phyloP scores from a whole-genome alignment of 1,140 invertebrate species.

The Bombus superbus region DNA sequence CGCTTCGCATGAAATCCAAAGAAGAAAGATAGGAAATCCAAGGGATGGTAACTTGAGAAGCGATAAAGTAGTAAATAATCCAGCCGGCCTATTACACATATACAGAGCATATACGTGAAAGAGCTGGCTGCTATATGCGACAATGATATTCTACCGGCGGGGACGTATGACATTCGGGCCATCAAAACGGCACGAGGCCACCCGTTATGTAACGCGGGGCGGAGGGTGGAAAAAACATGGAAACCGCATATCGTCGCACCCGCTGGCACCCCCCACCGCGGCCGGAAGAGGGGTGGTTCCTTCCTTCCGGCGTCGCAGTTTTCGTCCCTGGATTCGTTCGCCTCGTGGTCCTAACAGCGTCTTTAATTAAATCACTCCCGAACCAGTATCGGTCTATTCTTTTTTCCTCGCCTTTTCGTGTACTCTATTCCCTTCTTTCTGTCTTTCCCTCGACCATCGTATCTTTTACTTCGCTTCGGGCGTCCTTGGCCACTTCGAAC shows the following conservation, averaged over 20 bases:
- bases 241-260: constrained; percentile 80
- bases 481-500: constrained; percentile 45
- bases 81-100: constrained; percentile 55
- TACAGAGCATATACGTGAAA: constrained; percentile 37
- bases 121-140: constrained; percentile 57
- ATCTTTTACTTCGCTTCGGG: constrained; percentile 13
- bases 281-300: constrained; percentile 68
- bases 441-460: constrained; percentile 44
- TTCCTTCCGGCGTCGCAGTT: constrained; percentile 80
- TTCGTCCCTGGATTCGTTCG: constrained; percentile 57
- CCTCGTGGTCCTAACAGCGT: constrained; percentile 66
- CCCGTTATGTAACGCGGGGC: constrained; percentile 71
- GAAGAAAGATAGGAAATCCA: neutral
- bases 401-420: constrained; percentile 48
- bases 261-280: constrained; percentile 66
- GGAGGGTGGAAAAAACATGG: constrained; percentile 80
- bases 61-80: constrained; percentile 71
- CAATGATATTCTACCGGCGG: constrained; percentile 74
- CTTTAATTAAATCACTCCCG: constrained; percentile 77
- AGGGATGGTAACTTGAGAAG: constrained; percentile 32
- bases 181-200: constrained; percentile 80
- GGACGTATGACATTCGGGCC: constrained; percentile 74
- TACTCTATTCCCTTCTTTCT: constrained; percentile 32
- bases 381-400: constrained; percentile 67
- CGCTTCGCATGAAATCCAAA: neutral